A percentile compares a stretch with the other conserved stretches of the same genome.
Conservation (phyloP, 2,888 invertebrate species). For the Druceiella hillmani region DNA sequence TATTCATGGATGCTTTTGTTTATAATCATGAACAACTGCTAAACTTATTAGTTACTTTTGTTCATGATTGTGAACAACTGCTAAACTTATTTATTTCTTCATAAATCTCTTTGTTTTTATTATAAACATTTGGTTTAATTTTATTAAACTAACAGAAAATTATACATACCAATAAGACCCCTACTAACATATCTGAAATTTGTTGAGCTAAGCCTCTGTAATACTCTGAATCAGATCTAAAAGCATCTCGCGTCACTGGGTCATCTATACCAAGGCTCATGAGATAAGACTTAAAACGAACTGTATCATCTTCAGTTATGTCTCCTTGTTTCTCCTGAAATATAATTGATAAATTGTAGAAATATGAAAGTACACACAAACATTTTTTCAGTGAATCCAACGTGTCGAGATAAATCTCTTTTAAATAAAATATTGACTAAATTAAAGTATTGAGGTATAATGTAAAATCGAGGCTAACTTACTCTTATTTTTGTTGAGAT, state of each 20-base stretch:
- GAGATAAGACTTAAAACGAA: slow-evolving; percentile 92
- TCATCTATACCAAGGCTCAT: slow-evolving; percentile 97
- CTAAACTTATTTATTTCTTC: no score
- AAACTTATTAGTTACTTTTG: no score
- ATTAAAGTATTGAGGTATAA: slow-evolving; percentile 3
- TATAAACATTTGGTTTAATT: no score
- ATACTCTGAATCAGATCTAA: slow-evolving; percentile 80
- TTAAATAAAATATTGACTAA: slow-evolving; percentile 4
- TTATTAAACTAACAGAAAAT: slow-evolving; percentile 7
- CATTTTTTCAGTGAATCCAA: background rate
- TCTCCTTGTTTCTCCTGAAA: slow-evolving; percentile 85
- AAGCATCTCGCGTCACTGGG: slow-evolving; percentile 91
- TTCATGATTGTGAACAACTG: no score
- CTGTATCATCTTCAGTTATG: slow-evolving; percentile 95
- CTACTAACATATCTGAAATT: slow-evolving; percentile 73
- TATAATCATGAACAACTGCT: no score
- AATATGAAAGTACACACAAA: background rate
- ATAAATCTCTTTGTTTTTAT: no score
- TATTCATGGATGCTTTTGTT: no score
- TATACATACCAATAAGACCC: slow-evolving; percentile 66
- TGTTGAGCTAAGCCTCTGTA: slow-evolving; percentile 81
- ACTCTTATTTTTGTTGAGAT: slow-evolving; percentile 89
- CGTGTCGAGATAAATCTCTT: no score
- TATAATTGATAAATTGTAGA: slow-evolving; percentile 11
- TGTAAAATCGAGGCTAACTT: no score